Percentiles rank a stretch among this genome's conserved stretches.
Evolutionary conservation across 2,888 invertebrate genomes (phyloP).

Genomic region (Chamaedrilus cognettii): DNA sequence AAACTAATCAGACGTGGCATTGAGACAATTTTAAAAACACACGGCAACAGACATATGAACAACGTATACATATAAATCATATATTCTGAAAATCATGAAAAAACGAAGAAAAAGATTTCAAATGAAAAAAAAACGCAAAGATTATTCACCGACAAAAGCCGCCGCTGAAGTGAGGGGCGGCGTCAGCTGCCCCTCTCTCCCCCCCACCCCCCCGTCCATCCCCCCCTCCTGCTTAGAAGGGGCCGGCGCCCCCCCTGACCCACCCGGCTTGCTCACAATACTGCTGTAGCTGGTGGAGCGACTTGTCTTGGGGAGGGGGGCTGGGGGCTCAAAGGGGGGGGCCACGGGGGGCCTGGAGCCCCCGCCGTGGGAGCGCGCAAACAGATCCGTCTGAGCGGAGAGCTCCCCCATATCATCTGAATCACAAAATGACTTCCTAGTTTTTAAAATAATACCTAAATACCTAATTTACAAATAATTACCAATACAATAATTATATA

Average conservation of each 20-base stretch:
- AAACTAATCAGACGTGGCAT: too few species aligned
- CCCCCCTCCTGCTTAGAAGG: not conserved
- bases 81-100: too few species aligned
- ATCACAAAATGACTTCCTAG: too few species aligned
- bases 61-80: too few species aligned
- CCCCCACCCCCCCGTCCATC: not conserved
- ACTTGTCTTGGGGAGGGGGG: constrained; percentile 1
- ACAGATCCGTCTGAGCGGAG: constrained; percentile 21
- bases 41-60: too few species aligned
- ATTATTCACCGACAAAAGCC: not conserved
- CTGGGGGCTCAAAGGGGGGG: not conserved
- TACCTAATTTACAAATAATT: too few species aligned
- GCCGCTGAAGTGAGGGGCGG: not conserved
- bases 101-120: too few species aligned
- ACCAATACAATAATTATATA: too few species aligned
- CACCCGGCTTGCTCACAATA: constrained; percentile 8
- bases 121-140: too few species aligned
- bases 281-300: constrained; percentile 15
- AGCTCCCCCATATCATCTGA: constrained; percentile 21
- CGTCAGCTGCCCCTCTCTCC: too few species aligned
- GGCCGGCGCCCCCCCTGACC: not conserved
- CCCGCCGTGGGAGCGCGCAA: constrained; percentile 16
- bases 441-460: too few species aligned
- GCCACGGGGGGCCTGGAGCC: not conserved
- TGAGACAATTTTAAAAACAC: too few species aligned